Evolutionary conservation across 2,888 invertebrate genomes (phyloP), one percentile per base, ranked within the genome.

Genomic region (Octonoba sinensis): DNA sequence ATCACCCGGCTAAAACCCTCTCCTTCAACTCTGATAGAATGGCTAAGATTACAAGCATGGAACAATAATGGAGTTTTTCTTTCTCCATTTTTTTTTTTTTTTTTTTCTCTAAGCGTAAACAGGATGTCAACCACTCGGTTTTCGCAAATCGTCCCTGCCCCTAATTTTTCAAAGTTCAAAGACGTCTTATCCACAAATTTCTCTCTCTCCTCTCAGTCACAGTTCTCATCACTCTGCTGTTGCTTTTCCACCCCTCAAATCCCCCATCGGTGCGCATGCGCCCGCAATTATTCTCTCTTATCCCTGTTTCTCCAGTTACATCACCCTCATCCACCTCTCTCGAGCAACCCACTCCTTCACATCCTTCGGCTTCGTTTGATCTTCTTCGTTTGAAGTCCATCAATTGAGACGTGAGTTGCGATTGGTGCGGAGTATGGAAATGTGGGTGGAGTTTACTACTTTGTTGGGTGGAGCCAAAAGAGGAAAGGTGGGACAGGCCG

Each of bases 151-250:
- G 51, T 62, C 76, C 22, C 78, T 54, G 65, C 72, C 78, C 71
- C 78, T 72, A 79, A 79, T 79, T 79, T 79, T 79, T 79, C 78
- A 79, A 78, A 79, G 78, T 79, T 79, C 78, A 79, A 79, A 79
- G 78, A 79, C 72, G 69, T 69, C 70, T 69, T 76, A 69, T 73
- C 65, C 64, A 62, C 73, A 54, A 56, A 73, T 73, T 57, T 59
- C 65, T 47, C 57, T 72, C 51, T 79, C 72, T 56, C 56, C 65
- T 59, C 65, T 47, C 57, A 72, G 60, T 79, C 72, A 64, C 56
- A 72, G 20, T 66, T 66, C 72, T 72, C 72, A 72, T 67, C 72
- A 72, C 72, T 18, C 62, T 44, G 18, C 27, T 66, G 47, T 20
- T 57, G 73, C 73, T 64, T 64, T 36, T 36, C 36, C 36, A 36